These are phyloP conservation scores for Hipposideros armiger DNA, from an alignment of 2,113 vertebrate species.

Conservation along the genomic window DNA sequence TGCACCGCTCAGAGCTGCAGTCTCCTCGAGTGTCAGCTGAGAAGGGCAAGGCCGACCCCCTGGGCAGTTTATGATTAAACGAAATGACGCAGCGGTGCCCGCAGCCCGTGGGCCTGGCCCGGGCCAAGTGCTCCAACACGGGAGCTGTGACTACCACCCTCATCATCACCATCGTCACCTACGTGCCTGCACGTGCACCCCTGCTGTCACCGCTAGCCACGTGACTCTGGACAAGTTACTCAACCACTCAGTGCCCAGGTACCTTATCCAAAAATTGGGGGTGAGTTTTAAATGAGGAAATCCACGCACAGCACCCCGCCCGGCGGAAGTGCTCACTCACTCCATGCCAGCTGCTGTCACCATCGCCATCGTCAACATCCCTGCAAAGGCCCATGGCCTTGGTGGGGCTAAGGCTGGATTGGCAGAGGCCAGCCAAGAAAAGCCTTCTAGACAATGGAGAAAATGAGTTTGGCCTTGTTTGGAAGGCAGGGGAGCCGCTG, in stretches of 20 bases:
- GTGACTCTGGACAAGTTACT: too few species aligned
- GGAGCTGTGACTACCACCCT: too few species aligned
- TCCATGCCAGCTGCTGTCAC: background rate
- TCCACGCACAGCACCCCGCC: background rate
- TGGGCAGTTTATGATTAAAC: background rate
- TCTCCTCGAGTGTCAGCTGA: too few species aligned
- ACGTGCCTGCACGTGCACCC: too few species aligned
- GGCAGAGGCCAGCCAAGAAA: background rate
- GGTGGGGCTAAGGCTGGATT: background rate
- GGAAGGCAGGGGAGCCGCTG: background rate
- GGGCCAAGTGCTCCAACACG: too few species aligned
- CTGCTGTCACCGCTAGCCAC: too few species aligned
- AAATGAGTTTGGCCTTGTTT: background rate
- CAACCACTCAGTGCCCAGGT: too few species aligned
- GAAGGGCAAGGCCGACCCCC: too few species aligned
- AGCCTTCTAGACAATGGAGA: background rate
- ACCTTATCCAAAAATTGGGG: too few species aligned
- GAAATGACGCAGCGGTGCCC: background rate
- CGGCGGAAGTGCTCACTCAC: background rate
- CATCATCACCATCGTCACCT: too few species aligned
- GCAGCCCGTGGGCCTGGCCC: background rate
- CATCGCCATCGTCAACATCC: fast-evolving
- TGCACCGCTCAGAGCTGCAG: too few species aligned
- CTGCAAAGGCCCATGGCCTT: background rate
- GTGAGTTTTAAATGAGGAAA: background rate